Evolutionary conservation across 2,797 vertebrate genomes (phyloP).

Genomic region (Coracias cyanogaster): DNA sequence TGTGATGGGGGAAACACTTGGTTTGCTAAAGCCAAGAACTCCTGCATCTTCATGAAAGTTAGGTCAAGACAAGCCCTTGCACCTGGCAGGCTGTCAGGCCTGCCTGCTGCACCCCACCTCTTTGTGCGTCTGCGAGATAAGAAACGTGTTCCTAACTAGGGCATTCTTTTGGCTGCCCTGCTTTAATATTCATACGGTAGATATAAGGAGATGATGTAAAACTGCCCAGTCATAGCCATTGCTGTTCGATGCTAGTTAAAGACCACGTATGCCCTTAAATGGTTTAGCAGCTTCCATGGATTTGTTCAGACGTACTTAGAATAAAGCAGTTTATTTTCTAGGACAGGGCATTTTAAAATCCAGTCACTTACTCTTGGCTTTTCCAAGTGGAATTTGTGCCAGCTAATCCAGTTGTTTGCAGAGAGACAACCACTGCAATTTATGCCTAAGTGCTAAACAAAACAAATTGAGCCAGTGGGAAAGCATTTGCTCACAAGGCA

Average conservation of each 20-base stretch:
- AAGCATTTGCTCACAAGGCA: not conserved
- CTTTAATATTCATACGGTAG: not conserved
- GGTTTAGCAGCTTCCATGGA: not conserved
- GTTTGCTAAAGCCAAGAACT: not conserved
- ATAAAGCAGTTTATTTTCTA: slow-evolving; percentile 50
- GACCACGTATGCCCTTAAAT: not conserved
- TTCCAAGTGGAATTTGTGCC: not conserved
- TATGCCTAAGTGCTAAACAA: slow-evolving; percentile 4
- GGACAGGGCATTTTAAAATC: slow-evolving; percentile 21
- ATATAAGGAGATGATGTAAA: not conserved
- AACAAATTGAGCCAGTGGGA: not conserved
- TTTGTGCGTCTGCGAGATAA: not conserved
- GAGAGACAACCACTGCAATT: not conserved
- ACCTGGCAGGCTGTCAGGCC: not conserved
- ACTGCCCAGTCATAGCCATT: not conserved
- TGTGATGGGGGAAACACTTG: not conserved
- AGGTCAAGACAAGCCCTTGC: not conserved
- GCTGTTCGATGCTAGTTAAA: not conserved
- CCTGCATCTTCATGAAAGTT: not conserved
- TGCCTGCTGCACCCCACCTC: not conserved
- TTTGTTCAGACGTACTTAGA: slow-evolving; percentile 18
- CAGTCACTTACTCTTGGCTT: not conserved
- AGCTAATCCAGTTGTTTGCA: not conserved
- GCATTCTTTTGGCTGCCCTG: not conserved
- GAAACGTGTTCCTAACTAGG: not conserved